A percentile compares a stretch with the other conserved stretches of the same genome.
Conservation (phyloP, 2,797 vertebrate genomes). For the Anabacerthia variegaticeps region DNA sequence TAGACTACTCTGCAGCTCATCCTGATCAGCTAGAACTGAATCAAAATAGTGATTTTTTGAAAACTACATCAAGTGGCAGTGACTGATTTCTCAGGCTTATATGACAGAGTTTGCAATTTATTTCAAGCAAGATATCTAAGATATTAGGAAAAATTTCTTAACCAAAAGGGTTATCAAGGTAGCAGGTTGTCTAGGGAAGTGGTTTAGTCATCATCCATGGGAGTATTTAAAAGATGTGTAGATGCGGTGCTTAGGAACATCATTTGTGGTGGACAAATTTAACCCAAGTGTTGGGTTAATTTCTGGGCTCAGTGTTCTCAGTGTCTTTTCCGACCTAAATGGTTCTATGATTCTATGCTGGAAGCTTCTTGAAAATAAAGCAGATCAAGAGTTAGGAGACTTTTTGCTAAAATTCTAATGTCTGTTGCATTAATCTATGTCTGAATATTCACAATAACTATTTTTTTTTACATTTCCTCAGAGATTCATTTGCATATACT, state of each 20-base stretch:
- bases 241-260: neutral
- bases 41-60: neutral
- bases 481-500: neutral
- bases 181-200: neutral
- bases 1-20: neutral
- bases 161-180: fast-evolving
- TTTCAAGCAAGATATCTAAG: neutral
- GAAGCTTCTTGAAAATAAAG: neutral
- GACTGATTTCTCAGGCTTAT: neutral
- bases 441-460: neutral
- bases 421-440: neutral
- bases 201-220: neutral
- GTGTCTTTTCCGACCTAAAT: neutral
- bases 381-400: neutral
- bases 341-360: neutral
- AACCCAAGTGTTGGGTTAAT: neutral
- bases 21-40: neutral
- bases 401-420: neutral
- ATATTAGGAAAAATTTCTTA: neutral
- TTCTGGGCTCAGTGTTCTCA: neutral
- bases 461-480: neutral
- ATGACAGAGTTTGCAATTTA: neutral
- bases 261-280: neutral
- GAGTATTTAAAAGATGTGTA: neutral
- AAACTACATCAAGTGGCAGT: neutral